phyloP scores from a whole-genome alignment of 2,888 invertebrate species.

The Acanthoscelides obtectus region DNA sequence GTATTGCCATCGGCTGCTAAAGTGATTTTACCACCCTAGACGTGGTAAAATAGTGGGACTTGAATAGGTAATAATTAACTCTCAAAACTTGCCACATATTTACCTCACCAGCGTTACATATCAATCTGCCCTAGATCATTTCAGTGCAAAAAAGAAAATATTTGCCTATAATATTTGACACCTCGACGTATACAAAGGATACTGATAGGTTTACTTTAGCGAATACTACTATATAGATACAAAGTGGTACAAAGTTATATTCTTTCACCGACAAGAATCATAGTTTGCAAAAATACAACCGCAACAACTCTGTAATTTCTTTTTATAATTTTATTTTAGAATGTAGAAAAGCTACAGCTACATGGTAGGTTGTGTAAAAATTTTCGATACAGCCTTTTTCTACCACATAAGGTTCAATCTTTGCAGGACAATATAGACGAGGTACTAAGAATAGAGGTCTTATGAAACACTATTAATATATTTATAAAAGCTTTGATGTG shows the following conservation, averaged over 20 bases:
- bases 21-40: too few relatives aligned
- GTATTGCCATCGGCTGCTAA: too few relatives aligned
- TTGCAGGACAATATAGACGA: neutral
- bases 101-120: neutral
- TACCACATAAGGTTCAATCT: neutral
- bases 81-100: neutral
- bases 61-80: too few relatives aligned
- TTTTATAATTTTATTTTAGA: neutral
- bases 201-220: slow-evolving; percentile 24
- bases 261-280: neutral
- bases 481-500: neutral
- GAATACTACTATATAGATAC: neutral
- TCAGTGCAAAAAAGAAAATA: neutral
- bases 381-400: neutral
- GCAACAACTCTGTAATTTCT: neutral
- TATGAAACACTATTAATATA: neutral
- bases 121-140: neutral
- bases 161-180: slow-evolving; percentile 26
- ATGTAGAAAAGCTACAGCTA: neutral
- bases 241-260: neutral
- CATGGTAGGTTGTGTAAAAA: neutral
- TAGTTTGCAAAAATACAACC: neutral
- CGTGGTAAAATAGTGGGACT: too few relatives aligned
- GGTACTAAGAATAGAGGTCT: neutral
- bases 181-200: slow-evolving; percentile 34